phyloP scores from a whole-genome alignment of 2,888 invertebrate species.

The Melangyna quadrimaculata region DNA sequence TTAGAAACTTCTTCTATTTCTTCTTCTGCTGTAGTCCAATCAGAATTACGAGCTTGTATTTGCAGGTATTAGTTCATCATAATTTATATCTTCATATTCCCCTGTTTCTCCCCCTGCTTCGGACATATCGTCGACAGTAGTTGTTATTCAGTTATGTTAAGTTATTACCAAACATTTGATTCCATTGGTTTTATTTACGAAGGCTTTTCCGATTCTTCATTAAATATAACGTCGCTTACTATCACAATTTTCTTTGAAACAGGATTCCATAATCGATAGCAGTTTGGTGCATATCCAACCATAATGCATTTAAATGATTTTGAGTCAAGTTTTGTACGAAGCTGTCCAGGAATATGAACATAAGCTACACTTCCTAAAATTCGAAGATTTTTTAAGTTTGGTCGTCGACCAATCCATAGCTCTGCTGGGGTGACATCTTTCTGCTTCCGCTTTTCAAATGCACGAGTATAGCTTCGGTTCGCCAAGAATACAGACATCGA shows the following conservation, averaged over 20 bases:
- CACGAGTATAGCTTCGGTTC: neutral
- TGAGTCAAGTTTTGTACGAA: neutral
- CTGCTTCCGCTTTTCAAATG: neutral
- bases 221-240: neutral
- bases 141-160: neutral
- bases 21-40: no score
- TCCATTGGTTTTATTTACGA: neutral
- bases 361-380: neutral
- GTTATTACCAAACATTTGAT: neutral
- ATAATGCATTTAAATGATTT: neutral
- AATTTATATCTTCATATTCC: neutral
- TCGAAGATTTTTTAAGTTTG: neutral
- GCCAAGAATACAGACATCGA: slow-evolving; percentile 1
- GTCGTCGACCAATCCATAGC: neutral
- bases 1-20: no score
- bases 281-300: neutral
- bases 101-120: neutral
- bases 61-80: no score
- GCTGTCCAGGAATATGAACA: neutral
- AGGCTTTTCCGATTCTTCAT: neutral
- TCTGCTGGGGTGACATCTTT: neutral
- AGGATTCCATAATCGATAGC: neutral
- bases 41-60: no score
- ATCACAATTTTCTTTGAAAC: neutral
- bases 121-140: neutral